Conservation (phyloP, 2,113 vertebrate species). For the Dolichallabes microphthalmus region DNA sequence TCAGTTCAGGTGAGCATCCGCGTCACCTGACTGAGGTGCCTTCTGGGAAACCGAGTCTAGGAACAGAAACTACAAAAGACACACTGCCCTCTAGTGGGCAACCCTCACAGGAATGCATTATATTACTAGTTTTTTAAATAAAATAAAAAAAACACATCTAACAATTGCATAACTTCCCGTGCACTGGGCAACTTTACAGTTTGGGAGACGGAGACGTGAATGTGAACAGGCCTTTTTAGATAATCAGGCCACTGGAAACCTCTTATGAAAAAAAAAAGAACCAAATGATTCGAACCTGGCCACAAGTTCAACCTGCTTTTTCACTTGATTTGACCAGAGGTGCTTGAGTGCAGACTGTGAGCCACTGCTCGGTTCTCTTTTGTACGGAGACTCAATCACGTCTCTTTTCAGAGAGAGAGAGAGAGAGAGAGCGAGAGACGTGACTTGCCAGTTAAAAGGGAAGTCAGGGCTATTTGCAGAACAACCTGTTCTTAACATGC, state of each 20-base stretch:
- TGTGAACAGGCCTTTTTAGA: neutral
- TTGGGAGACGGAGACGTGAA: neutral
- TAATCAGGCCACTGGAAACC: neutral
- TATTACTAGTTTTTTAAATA: too few relatives aligned
- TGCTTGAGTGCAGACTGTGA: neutral
- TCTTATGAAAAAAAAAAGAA: neutral
- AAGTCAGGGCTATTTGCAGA: neutral
- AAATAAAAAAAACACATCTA: too few relatives aligned
- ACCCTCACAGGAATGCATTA: too few relatives aligned
- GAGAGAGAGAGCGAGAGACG: neutral
- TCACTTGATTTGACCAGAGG: neutral
- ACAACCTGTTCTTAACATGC: neutral
- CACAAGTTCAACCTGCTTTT: conserved; percentile 8
- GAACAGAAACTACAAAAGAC: too few relatives aligned
- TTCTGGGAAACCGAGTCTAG: too few relatives aligned
- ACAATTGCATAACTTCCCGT: too few relatives aligned
- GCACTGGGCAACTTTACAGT: neutral
- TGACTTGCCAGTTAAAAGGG: conserved; percentile 2
- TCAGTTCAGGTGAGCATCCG: too few relatives aligned
- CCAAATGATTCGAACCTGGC: neutral
- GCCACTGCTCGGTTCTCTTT: neutral
- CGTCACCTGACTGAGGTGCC: too few relatives aligned
- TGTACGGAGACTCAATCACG: neutral
- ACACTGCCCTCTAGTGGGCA: too few relatives aligned
- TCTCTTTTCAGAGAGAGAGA: neutral